Percentiles rank a stretch among this genome's conserved stretches.
These are phyloP conservation scores for Argyresthia goedartella DNA, from an alignment of 2,888 invertebrate species.

Conservation along the genomic window DNA sequence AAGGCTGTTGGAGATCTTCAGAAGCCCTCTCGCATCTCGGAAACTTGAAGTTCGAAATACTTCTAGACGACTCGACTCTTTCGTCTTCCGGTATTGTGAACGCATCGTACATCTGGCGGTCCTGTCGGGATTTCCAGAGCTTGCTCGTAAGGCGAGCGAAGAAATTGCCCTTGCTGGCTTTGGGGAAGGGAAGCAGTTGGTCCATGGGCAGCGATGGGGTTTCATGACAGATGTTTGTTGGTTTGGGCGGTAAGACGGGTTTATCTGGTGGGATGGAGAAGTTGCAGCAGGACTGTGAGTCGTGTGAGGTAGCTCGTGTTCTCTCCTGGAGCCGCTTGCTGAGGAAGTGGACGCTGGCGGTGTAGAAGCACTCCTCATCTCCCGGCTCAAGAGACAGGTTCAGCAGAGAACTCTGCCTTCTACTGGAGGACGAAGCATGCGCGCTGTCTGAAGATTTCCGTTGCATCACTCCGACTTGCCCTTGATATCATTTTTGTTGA, in stretches of 20 bases:
- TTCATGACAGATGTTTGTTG: neutral
- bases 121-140: constrained; percentile 29
- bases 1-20: neutral
- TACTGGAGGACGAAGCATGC: constrained; percentile 1
- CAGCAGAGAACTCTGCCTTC: constrained; percentile 10
- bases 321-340: constrained; percentile 42
- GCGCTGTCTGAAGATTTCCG: constrained; percentile 13
- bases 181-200: constrained; percentile 53
- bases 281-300: constrained; percentile 34
- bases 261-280: constrained; percentile 13
- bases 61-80: constrained; percentile 11
- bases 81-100: neutral
- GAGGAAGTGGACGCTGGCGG: constrained; percentile 54
- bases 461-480: constrained; percentile 31
- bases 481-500: neutral
- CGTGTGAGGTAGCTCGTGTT: constrained; percentile 10
- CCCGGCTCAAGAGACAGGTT: constrained; percentile 12
- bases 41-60: constrained; percentile 43
- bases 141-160: constrained; percentile 34
- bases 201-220: constrained; percentile 28
- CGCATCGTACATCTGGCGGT: neutral
- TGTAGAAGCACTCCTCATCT: constrained; percentile 41
- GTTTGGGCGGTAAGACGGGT: neutral
- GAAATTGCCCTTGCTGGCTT: constrained; percentile 34
- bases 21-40: constrained; percentile 22